Evolutionary conservation across 2,888 invertebrate genomes (phyloP).

Genomic region (Stratiomys singularior): DNA sequence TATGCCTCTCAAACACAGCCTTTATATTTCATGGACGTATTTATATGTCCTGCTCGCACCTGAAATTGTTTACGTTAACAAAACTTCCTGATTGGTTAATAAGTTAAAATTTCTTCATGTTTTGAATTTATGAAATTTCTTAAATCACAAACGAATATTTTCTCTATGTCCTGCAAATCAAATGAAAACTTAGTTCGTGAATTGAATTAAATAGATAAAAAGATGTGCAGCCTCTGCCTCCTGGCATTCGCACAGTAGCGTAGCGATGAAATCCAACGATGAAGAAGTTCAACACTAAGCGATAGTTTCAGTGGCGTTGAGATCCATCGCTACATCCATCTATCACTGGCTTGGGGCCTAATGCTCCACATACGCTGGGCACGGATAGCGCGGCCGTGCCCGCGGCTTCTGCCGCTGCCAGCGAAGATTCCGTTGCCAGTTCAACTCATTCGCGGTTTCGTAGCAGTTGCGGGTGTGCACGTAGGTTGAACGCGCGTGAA

Average conservation of each 20-base stretch:
- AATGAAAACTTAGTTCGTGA: too few species aligned
- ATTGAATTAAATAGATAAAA: too few species aligned
- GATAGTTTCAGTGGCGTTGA: slow-evolving; percentile 13
- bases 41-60: too few species aligned
- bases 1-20: too few species aligned
- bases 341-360: not conserved
- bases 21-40: too few species aligned
- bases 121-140: too few species aligned
- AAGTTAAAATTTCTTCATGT: too few species aligned
- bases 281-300: not conserved
- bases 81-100: too few species aligned
- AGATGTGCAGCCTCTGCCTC: not conserved
- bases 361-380: not conserved
- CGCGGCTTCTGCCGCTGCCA: slow-evolving; percentile 20
- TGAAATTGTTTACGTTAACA: too few species aligned
- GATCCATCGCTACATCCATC: not conserved
- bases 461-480: slow-evolving; percentile 19
- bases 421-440: slow-evolving; percentile 31
- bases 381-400: not conserved
- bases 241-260: not conserved
- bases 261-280: not conserved
- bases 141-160: too few species aligned
- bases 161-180: too few species aligned
- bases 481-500: not conserved
- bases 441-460: slow-evolving; percentile 20